These are phyloP conservation scores for Pangasius mekongensis DNA, from an alignment of 2,797 vertebrate species.

Conservation along the genomic window DNA sequence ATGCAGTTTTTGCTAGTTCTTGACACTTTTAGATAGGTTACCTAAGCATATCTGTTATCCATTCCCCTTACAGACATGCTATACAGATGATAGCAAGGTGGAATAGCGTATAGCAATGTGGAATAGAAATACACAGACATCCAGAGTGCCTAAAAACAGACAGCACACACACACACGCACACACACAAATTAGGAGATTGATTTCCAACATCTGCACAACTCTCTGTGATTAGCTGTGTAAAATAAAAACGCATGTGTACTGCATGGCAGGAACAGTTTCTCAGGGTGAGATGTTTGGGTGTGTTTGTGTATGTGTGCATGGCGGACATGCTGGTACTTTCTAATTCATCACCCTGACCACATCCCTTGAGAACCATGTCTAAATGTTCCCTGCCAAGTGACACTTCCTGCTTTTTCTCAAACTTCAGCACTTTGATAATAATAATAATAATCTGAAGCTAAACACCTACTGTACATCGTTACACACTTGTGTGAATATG, in stretches of 20 bases:
- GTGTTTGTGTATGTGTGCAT: background rate
- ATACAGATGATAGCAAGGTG: background rate
- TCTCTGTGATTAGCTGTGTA: background rate
- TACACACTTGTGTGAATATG: background rate
- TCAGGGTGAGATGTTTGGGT: background rate
- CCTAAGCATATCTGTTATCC: background rate
- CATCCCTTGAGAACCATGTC: background rate
- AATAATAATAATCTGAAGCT: slow-evolving; percentile 5
- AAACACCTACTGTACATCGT: background rate
- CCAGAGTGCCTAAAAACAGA: background rate
- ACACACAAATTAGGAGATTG: background rate
- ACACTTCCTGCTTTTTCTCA: slow-evolving; percentile 41
- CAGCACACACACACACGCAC: background rate
- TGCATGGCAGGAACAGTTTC: background rate
- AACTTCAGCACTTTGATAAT: slow-evolving; percentile 20
- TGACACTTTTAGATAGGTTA: background rate
- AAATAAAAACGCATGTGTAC: background rate
- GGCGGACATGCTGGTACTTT: background rate
- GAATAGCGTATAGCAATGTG: background rate
- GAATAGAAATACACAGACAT: slow-evolving; percentile 31
- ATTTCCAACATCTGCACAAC: background rate
- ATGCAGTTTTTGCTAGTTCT: background rate
- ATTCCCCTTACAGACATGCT: slow-evolving; percentile 4
- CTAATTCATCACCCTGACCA: background rate
- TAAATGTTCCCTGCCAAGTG: slow-evolving; percentile 30